Conservation (phyloP, 2,113 vertebrate genomes). For the Leptobrachium leishanense region DNA sequence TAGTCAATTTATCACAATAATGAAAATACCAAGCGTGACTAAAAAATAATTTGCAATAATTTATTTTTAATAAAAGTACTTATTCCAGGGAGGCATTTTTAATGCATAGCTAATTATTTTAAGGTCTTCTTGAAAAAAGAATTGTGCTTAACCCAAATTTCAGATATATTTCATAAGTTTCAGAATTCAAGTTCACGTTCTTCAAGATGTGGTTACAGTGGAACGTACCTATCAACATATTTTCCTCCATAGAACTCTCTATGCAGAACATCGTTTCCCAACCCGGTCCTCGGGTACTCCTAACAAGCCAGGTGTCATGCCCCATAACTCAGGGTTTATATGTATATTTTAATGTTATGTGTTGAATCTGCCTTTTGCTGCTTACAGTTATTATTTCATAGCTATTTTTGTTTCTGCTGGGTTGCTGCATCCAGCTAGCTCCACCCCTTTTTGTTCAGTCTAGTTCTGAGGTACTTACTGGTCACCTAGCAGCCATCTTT, state of each 20-base stretch:
- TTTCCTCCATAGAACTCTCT: constrained; percentile 1
- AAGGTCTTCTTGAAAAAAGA: constrained; percentile 16
- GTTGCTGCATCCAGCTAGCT: too few species aligned
- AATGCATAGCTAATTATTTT: constrained; percentile 28
- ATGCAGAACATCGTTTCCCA: neutral
- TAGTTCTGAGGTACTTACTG: too few species aligned
- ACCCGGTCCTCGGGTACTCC: too few species aligned
- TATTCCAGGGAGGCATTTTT: constrained; percentile 41
- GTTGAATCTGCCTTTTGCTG: too few species aligned
- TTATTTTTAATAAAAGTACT: constrained; percentile 36
- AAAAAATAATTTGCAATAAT: constrained; percentile 40
- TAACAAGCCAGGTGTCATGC: too few species aligned
- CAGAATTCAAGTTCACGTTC: neutral
- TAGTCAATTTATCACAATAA: constrained; percentile 48
- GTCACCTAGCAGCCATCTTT: too few species aligned
- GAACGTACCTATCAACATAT: neutral
- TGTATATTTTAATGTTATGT: too few species aligned
- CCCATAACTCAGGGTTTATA: too few species aligned
- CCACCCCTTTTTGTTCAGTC: too few species aligned
- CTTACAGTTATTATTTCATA: too few species aligned
- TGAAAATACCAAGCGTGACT: constrained; percentile 46
- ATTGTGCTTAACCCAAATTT: constrained; percentile 21
- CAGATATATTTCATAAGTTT: neutral
- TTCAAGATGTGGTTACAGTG: neutral
- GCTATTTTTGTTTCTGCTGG: too few species aligned